phyloP scores from a whole-genome alignment of 1,140 invertebrate genomes.

The Linepithema humile region DNA sequence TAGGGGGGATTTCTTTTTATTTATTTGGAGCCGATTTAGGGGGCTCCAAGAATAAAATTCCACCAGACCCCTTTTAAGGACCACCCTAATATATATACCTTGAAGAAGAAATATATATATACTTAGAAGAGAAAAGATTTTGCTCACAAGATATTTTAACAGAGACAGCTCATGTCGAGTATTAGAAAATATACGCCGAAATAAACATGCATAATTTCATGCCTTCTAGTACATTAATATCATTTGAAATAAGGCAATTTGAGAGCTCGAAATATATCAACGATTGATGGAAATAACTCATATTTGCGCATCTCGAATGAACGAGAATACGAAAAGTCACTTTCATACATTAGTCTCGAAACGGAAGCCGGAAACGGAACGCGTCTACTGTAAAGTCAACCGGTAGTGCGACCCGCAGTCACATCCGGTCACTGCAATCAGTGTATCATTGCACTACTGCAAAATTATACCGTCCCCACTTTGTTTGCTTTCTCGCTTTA shows the following conservation, averaged over 20 bases:
- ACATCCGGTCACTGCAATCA: conserved; percentile 22
- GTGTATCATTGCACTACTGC: conserved; percentile 1
- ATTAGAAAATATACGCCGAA: neutral
- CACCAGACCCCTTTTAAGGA: too few species aligned
- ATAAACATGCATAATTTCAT: neutral
- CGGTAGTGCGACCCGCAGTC: neutral
- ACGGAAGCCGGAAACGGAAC: neutral
- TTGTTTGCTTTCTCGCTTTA: conserved; percentile 47
- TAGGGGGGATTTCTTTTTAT: too few species aligned
- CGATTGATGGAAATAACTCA: too few species aligned
- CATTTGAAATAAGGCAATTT: neutral
- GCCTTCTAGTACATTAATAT: neutral
- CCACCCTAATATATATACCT: too few species aligned
- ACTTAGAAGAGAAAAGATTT: too few species aligned
- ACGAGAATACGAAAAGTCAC: neutral
- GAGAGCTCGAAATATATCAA: neutral
- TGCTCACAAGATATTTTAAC: too few species aligned
- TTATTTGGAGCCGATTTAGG: too few species aligned
- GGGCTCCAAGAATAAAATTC: too few species aligned
- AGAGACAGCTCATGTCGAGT: too few species aligned
- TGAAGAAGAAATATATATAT: too few species aligned
- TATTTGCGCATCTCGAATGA: neutral
- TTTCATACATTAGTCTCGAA: neutral
- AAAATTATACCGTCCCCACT: conserved; percentile 35
- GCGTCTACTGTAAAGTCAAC: neutral